Evolutionary conservation across 2,888 invertebrate genomes (phyloP).

Genomic region (Luffia ferchaultella): DNA sequence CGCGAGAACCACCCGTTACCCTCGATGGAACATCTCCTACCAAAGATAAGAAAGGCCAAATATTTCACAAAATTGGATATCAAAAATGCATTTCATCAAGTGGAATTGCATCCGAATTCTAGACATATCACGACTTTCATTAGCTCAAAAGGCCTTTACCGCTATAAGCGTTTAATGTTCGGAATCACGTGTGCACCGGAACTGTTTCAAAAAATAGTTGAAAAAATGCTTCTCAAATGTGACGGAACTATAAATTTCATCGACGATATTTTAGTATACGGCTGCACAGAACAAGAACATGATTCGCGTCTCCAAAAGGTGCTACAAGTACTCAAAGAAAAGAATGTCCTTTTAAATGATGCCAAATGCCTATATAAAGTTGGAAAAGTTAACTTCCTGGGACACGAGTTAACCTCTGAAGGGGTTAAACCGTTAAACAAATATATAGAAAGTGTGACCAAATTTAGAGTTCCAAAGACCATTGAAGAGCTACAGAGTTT

Average conservation of each 20-base stretch:
- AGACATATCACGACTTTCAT: conserved; percentile 30
- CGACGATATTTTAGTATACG: conserved; percentile 10
- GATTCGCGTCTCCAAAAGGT: conserved; percentile 5
- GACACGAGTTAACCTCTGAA: conserved; percentile 1
- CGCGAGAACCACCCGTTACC: conserved; percentile 18
- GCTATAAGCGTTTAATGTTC: conserved; percentile 30
- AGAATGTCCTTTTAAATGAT: background rate
- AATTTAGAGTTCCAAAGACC: conserved; percentile 1
- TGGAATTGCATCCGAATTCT: conserved; percentile 23
- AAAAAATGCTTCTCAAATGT: conserved; percentile 10
- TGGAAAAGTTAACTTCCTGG: conserved; percentile 1
- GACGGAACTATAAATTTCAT: conserved; percentile 12
- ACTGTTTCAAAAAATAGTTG: conserved; percentile 20
- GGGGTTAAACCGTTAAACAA: background rate
- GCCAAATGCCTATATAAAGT: conserved; percentile 1
- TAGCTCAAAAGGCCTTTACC: conserved; percentile 24
- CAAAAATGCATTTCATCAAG: conserved; percentile 28
- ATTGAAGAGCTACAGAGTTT: conserved; percentile 8
- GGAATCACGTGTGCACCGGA: conserved; percentile 24
- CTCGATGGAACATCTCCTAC: conserved; percentile 8
- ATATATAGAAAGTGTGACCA: background rate
- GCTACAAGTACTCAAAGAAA: background rate
- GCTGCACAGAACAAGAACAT: conserved; percentile 1
- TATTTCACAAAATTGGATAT: conserved; percentile 26
- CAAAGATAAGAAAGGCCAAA: conserved; percentile 15